Evolutionary conservation across 92 coral and sea anemone genomes (phyloP).

Genomic region (Phymanthus crucifer): DNA sequence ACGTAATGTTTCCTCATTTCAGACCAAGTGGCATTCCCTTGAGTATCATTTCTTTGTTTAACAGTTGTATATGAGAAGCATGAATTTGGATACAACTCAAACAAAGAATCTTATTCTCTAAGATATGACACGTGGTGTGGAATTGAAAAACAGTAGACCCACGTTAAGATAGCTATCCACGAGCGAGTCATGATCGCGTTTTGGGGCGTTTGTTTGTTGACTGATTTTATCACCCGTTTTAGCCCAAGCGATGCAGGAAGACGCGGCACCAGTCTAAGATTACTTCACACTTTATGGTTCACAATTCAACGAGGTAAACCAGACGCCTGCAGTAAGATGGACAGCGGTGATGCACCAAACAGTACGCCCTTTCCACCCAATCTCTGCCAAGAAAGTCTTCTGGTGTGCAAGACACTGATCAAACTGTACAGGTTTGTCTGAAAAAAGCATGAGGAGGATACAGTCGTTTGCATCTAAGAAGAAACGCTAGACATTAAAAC

Average conservation of each 20-base stretch:
- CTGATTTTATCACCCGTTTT: neutral
- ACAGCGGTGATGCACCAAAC: slow-evolving; percentile 38
- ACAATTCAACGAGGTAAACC: slow-evolving; percentile 51
- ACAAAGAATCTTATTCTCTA: too few species aligned
- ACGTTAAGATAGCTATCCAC: too few species aligned
- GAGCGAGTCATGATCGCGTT: neutral
- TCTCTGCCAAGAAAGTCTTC: slow-evolving; percentile 56
- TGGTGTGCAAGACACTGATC: slow-evolving; percentile 71
- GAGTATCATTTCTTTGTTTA: too few species aligned
- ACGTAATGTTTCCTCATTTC: too few species aligned
- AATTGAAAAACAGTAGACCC: too few species aligned
- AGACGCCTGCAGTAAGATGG: slow-evolving; percentile 18
- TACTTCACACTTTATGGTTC: slow-evolving; percentile 60
- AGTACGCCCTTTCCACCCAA: slow-evolving; percentile 58
- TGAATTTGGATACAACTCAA: too few species aligned
- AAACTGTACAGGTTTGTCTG: slow-evolving; percentile 48
- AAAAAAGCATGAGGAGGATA: too few species aligned
- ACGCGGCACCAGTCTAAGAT: slow-evolving; percentile 28
- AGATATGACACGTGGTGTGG: too few species aligned
- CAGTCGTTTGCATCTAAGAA: too few species aligned
- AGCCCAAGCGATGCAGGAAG: slow-evolving; percentile 20
- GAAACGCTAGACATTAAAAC: too few species aligned
- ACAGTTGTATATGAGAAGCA: too few species aligned
- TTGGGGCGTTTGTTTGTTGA: neutral
- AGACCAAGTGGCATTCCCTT: too few species aligned